A percentile compares a stretch with the other conserved stretches of the same genome.
These are phyloP conservation scores for Helogale parvula DNA, from an alignment of 2,113 vertebrate species.

Conservation along the genomic window DNA sequence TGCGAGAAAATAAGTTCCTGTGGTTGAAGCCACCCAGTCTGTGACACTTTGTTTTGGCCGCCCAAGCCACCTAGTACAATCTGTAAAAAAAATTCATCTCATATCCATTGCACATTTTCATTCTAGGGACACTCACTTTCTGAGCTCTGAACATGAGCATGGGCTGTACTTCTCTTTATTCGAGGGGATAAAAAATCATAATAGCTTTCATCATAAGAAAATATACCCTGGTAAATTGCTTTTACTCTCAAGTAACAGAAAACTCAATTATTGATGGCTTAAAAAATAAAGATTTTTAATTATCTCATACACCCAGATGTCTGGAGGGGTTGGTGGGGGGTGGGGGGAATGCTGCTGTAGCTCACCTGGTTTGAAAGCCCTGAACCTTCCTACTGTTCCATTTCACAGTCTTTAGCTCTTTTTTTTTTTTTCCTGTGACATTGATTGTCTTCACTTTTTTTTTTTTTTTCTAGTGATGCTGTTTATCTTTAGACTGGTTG, in stretches of 20 bases:
- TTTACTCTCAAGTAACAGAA: constrained; percentile 9
- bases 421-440: no score
- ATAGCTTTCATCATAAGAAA: not conserved
- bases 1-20: not conserved
- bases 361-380: not conserved
- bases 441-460: not conserved
- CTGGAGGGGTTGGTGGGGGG: not conserved
- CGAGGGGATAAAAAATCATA: not conserved
- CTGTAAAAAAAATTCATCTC: not conserved
- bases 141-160: not conserved
- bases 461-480: not conserved
- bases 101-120: not conserved
- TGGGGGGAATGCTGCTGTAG: not conserved
- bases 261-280: constrained; percentile 19
- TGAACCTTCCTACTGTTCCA: not conserved
- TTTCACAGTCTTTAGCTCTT: not conserved
- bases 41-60: not conserved
- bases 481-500: not conserved
- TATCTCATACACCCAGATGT: not conserved
- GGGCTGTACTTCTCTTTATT: not conserved
- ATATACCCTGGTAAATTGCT: constrained; percentile 11
- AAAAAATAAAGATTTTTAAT: constrained; percentile 26
- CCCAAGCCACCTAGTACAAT: not conserved
- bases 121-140: not conserved
- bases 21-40: not conserved